A percentile compares a stretch with the other conserved stretches of the same genome.
phyloP scores from a whole-genome alignment of 2,797 vertebrate genomes.

The Podargus strigoides region DNA sequence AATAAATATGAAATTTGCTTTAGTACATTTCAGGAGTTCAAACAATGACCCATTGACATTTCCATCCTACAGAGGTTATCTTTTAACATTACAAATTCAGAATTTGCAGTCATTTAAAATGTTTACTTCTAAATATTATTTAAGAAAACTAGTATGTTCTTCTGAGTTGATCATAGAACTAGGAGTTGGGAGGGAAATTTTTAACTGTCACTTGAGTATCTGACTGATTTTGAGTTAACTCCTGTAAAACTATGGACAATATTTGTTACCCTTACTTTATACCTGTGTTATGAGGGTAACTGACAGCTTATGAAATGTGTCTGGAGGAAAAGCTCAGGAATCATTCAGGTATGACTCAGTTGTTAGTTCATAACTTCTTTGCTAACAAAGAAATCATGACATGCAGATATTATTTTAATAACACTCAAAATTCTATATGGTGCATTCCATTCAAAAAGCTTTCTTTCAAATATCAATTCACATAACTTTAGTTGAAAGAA shows the following conservation, averaged over 20 bases:
- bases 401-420: not conserved
- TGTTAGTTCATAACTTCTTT: slow-evolving; percentile 35
- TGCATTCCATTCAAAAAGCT: not conserved
- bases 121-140: slow-evolving; percentile 18
- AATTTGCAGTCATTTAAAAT: slow-evolving; percentile 62
- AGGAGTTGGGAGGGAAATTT: not conserved
- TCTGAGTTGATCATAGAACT: not conserved
- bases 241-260: not conserved
- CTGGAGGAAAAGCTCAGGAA: not conserved
- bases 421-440: not conserved
- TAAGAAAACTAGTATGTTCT: not conserved
- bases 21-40: slow-evolving; percentile 63
- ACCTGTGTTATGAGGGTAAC: not conserved
- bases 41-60: slow-evolving; percentile 47
- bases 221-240: not conserved
- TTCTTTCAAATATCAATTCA: not conserved
- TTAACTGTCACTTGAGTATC: not conserved
- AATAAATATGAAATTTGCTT: slow-evolving; percentile 66
- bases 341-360: not conserved
- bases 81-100: slow-evolving; percentile 50
- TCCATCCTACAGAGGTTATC: slow-evolving; percentile 23
- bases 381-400: slow-evolving; percentile 41
- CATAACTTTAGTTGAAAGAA: not conserved
- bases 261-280: not conserved
- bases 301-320: not conserved